A percentile compares a stretch with the other conserved stretches of the same genome.
Evolutionary conservation across 2,113 vertebrate genomes (phyloP).

Genomic region (Martes martes): DNA sequence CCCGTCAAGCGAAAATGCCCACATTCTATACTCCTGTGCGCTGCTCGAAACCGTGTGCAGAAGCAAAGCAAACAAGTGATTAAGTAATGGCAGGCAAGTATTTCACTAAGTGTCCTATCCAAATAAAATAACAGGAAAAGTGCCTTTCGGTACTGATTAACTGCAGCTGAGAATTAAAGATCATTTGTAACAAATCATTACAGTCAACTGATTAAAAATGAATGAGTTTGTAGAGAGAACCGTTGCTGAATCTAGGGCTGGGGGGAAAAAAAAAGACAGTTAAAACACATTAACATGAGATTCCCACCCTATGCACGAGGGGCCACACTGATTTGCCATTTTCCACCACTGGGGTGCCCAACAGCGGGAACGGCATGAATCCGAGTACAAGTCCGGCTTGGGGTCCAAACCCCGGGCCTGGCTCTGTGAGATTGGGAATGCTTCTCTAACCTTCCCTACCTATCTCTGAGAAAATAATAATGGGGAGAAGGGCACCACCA

Average conservation of each 20-base stretch:
- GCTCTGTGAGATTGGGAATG: neutral
- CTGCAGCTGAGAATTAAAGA: conserved; percentile 77
- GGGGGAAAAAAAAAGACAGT: neutral
- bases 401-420: neutral
- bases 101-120: conserved; percentile 81
- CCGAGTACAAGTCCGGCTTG: neutral
- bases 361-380: neutral
- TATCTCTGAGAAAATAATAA: neutral
- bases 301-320: neutral
- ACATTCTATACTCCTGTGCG: conserved; percentile 57
- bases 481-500: too few species aligned
- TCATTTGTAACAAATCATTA: conserved; percentile 82
- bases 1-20: conserved; percentile 58
- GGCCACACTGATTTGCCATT: fast-evolving
- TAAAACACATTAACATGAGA: neutral
- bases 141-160: conserved; percentile 81
- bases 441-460: neutral
- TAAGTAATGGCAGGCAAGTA: conserved; percentile 82
- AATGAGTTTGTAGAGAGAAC: conserved; percentile 79
- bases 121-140: conserved; percentile 80
- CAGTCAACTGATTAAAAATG: conserved; percentile 82
- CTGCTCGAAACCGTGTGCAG: conserved; percentile 73
- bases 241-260: conserved; percentile 56
- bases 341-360: neutral
- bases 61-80: conserved; percentile 84